Percentiles rank a stretch among this genome's conserved stretches.
phyloP scores from a whole-genome alignment of 1,140 invertebrate species.

The Calycopis cecrops region DNA sequence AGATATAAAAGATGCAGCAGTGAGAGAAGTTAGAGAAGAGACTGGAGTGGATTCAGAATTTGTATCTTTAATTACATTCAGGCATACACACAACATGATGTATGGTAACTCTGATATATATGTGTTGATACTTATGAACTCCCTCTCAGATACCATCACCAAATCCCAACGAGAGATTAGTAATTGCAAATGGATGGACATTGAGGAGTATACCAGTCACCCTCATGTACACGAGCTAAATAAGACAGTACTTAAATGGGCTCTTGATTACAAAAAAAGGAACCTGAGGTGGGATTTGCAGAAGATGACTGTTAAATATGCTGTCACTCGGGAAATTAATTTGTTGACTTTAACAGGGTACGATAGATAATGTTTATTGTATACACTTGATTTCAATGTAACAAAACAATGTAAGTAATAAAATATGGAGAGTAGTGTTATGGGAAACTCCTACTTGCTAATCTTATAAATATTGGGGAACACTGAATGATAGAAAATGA shows the following conservation, averaged over 20 bases:
- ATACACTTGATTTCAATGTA: too few species aligned
- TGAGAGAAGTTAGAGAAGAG: constrained; percentile 92
- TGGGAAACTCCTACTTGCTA: too few species aligned
- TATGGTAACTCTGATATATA: constrained; percentile 92
- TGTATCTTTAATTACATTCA: constrained; percentile 83
- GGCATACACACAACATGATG: constrained; percentile 82
- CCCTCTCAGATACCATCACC: constrained; percentile 78
- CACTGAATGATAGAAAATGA: too few species aligned
- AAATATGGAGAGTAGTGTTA: too few species aligned
- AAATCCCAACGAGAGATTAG: constrained; percentile 85
- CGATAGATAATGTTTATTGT: constrained; percentile 20
- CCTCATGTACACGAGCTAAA: constrained; percentile 85
- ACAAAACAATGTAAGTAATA: too few species aligned
- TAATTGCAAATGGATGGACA: constrained; percentile 88
- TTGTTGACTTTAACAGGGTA: constrained; percentile 43
- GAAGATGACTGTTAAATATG: constrained; percentile 58
- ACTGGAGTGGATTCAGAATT: constrained; percentile 88
- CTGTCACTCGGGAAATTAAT: constrained; percentile 47
- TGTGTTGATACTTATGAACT: constrained; percentile 83
- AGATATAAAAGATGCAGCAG: constrained; percentile 85
- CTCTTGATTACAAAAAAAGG: constrained; percentile 78
- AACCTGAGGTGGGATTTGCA: constrained; percentile 76
- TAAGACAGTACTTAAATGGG: constrained; percentile 79
- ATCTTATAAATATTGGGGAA: too few species aligned
- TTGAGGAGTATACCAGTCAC: constrained; percentile 83